Percentiles rank a stretch among this genome's conserved stretches.
Evolutionary conservation across 2,888 invertebrate species (phyloP).

Genomic region (Andrena hattorfiana): DNA sequence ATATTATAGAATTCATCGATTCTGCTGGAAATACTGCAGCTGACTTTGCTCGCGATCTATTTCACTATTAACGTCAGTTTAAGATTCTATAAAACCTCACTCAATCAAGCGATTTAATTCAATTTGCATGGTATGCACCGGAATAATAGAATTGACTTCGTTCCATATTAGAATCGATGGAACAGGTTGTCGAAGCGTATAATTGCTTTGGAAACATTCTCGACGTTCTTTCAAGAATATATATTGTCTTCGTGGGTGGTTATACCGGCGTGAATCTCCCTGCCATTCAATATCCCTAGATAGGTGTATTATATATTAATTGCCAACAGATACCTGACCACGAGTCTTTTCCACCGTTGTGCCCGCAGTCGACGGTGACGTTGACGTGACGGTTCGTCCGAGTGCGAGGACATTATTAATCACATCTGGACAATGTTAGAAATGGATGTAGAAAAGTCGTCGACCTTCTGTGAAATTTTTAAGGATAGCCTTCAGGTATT

Average conservation of each 20-base stretch:
- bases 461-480: neutral
- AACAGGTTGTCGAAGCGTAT: conserved; percentile 18
- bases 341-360: neutral
- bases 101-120: conserved; percentile 1
- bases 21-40: neutral
- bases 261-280: conserved; percentile 60
- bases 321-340: neutral
- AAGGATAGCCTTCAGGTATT: neutral
- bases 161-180: conserved; percentile 1
- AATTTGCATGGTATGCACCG: conserved; percentile 16
- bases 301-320: conserved; percentile 1
- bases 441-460: neutral
- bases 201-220: conserved; percentile 31
- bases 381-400: conserved; percentile 11
- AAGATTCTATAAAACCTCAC: neutral
- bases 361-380: neutral
- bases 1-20: neutral
- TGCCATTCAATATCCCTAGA: neutral
- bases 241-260: conserved; percentile 55
- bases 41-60: neutral
- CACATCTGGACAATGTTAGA: conserved; percentile 39
- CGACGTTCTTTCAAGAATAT: conserved; percentile 46
- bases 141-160: conserved; percentile 14
- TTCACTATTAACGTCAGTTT: neutral
- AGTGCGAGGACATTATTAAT: conserved; percentile 79